A percentile compares a stretch with the other conserved stretches of the same genome.
These are phyloP conservation scores for Echinops telfairi DNA, from an alignment of 2,113 vertebrate species.

Conservation along the genomic window DNA sequence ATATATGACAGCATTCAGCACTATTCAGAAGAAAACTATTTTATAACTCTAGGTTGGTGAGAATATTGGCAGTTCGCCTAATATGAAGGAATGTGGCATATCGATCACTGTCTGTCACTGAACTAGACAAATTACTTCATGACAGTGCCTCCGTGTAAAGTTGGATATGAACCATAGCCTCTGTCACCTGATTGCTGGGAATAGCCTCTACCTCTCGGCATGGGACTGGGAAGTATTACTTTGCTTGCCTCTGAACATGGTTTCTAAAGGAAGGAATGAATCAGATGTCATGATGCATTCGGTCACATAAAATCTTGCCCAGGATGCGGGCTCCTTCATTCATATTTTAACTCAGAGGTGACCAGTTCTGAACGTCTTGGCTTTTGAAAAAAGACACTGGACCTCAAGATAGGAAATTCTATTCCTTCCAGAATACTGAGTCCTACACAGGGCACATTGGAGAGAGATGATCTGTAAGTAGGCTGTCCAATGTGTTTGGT, in stretches of 20 bases:
- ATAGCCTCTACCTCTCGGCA: background rate
- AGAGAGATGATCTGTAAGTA: conserved; percentile 44
- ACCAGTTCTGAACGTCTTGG: background rate
- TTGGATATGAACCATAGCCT: conserved; percentile 72
- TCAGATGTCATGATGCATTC: conserved; percentile 17
- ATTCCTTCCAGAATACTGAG: conserved; percentile 24
- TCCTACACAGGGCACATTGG: background rate
- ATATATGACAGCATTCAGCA: background rate
- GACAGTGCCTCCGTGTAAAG: conserved; percentile 59
- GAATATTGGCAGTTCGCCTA: conserved; percentile 38
- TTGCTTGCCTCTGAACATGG: conserved; percentile 51
- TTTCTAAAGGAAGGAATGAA: conserved; percentile 66
- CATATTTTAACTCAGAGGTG: background rate
- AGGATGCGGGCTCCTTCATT: background rate
- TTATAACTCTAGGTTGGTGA: conserved; percentile 36
- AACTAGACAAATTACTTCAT: conserved; percentile 69
- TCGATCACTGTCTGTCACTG: conserved; percentile 4
- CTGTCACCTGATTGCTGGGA: conserved; percentile 74
- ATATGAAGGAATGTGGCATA: conserved; percentile 50
- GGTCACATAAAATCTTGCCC: background rate
- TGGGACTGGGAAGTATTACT: conserved; percentile 67
- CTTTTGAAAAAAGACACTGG: conserved; percentile 33
- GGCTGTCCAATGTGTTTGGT: background rate
- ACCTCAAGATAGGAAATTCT: conserved; percentile 11
- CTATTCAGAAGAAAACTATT: background rate